Evolutionary conservation across 2,888 invertebrate species (phyloP).

Genomic region (Athrips mouffetella): DNA sequence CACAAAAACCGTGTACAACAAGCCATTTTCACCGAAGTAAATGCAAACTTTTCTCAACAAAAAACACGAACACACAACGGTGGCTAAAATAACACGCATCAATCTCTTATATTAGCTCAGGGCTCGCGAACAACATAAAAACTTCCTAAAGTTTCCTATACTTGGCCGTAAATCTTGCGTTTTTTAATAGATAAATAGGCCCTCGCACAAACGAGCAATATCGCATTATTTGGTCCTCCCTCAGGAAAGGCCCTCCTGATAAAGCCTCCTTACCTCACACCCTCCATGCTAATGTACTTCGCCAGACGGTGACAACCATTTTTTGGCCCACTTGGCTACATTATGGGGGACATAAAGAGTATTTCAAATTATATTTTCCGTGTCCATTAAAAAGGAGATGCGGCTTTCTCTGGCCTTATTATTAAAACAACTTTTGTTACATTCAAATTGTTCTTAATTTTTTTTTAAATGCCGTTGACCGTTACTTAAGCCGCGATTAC

Average conservation of each 20-base stretch:
- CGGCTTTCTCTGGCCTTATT: conserved; percentile 54
- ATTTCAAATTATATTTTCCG: conserved; percentile 76
- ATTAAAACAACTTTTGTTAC: conserved; percentile 48
- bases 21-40: conserved; percentile 14
- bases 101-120: conserved; percentile 69
- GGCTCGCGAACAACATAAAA: conserved; percentile 70
- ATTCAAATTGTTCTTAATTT: conserved; percentile 25
- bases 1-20: not conserved
- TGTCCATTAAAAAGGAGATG: conserved; percentile 74
- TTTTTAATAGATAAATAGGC: conserved; percentile 79
- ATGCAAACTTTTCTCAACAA: conserved; percentile 20
- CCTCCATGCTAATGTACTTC: conserved; percentile 76
- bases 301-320: conserved; percentile 78
- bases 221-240: conserved; percentile 77
- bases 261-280: conserved; percentile 75
- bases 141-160: conserved; percentile 72
- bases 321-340: conserved; percentile 78
- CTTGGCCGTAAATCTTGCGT: conserved; percentile 68
- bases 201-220: conserved; percentile 78
- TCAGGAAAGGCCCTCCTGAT: conserved; percentile 77
- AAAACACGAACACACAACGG: conserved; percentile 41
- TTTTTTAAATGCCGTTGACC: conserved; percentile 25
- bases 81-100: conserved; percentile 63
- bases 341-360: conserved; percentile 74
- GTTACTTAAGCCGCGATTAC: too few relatives aligned